A percentile compares a stretch with the other conserved stretches of the same genome.
phyloP scores from a whole-genome alignment of 2,113 vertebrate genomes.

The Chrysochloris asiatica region DNA sequence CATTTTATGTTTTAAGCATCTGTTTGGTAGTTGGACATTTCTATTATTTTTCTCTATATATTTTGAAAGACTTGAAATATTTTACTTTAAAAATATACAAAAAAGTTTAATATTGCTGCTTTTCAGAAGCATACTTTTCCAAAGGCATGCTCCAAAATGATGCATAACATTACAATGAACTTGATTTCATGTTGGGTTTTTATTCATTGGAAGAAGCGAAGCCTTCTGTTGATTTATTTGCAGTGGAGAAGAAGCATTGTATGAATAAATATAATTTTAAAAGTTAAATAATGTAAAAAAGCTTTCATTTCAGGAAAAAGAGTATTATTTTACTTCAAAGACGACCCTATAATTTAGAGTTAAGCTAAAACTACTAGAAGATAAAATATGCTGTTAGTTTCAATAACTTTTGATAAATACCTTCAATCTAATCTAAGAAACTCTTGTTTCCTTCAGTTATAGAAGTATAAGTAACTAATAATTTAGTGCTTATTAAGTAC shows the following conservation, averaged over 20 bases:
- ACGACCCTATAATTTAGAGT: not conserved
- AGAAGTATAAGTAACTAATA: not conserved
- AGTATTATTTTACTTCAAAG: constrained; percentile 2
- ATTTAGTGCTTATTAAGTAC: not conserved
- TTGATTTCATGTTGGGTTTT: not conserved
- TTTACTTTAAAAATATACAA: not conserved
- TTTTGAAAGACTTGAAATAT: not conserved
- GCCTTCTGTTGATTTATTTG: not conserved
- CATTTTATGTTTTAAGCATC: not conserved
- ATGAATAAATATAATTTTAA: constrained; percentile 2
- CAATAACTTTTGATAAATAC: constrained; percentile 8
- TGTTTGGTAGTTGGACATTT: not conserved
- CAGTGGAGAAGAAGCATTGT: not conserved
- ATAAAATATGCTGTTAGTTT: not conserved
- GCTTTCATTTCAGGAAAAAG: not conserved
- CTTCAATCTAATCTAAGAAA: constrained; percentile 4
- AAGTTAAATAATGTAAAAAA: not conserved
- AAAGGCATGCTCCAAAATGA: too few relatives aligned
- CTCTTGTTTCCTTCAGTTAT: not conserved
- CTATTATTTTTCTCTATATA: not conserved
- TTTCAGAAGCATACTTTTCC: not conserved
- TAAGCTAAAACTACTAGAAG: constrained; percentile 6
- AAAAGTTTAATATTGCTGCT: not conserved
- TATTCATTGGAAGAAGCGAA: not conserved
- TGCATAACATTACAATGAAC: not conserved